Percentiles rank a stretch among this genome's conserved stretches.
Conservation (phyloP, 2,888 invertebrate genomes). For the Cheilosia variabilis region DNA sequence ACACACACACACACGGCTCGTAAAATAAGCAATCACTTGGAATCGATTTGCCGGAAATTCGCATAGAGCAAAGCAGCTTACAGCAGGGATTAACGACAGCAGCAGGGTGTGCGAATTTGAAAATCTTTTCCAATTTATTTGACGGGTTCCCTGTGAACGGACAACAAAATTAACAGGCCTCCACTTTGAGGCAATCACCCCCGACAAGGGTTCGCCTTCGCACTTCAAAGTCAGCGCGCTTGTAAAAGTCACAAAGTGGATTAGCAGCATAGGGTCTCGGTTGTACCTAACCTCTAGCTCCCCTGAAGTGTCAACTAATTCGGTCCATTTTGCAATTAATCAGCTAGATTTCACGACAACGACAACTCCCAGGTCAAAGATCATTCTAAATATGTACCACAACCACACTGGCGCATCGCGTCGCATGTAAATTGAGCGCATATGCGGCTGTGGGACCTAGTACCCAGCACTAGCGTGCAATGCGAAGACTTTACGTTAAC, state of each 20-base stretch:
- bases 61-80: not conserved
- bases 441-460: slow-evolving; percentile 6
- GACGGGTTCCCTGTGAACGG: slow-evolving; percentile 27
- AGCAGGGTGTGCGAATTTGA: slow-evolving; percentile 25
- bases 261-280: slow-evolving; percentile 5
- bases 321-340: slow-evolving; percentile 46
- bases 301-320: slow-evolving; percentile 18
- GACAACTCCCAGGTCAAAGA: slow-evolving; percentile 38
- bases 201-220: slow-evolving; percentile 5
- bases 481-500: slow-evolving; percentile 52
- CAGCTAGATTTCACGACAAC: slow-evolving; percentile 49
- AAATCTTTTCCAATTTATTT: slow-evolving; percentile 14
- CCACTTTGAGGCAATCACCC: slow-evolving; percentile 16
- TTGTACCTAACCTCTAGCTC: not conserved
- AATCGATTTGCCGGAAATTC: slow-evolving; percentile 12
- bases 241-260: slow-evolving; percentile 37
- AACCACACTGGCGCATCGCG: not conserved
- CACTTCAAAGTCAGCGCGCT: slow-evolving; percentile 18
- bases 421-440: slow-evolving; percentile 51
- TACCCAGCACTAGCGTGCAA: not conserved
- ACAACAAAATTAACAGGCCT: slow-evolving; percentile 38
- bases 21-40: slow-evolving; percentile 24
- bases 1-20: too few species aligned
- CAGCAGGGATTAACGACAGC: slow-evolving; percentile 18
- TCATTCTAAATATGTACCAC: slow-evolving; percentile 26